phyloP scores from a whole-genome alignment of 2,113 vertebrate species.

The Macaca mulatta region DNA sequence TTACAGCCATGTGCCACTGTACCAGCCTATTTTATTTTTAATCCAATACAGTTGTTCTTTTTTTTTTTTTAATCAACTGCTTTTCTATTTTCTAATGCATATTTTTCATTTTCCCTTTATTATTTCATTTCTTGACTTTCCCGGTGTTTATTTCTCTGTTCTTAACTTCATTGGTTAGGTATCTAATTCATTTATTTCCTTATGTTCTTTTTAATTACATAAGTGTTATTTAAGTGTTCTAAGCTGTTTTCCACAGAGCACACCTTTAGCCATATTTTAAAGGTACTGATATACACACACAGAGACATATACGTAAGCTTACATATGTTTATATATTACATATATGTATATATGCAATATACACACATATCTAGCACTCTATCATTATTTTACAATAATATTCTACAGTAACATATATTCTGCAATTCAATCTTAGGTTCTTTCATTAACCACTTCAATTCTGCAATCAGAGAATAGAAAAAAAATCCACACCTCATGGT shows the following conservation, averaged over 20 bases:
- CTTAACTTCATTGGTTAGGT: slow-evolving; percentile 24
- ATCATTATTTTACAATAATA: background rate
- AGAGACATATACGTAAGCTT: too few species aligned
- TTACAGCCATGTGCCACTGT: too few species aligned
- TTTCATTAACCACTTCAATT: background rate
- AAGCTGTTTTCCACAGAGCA: background rate
- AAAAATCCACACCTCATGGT: background rate
- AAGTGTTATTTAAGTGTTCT: background rate
- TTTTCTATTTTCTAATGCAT: background rate
- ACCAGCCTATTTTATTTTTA: background rate
- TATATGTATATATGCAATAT: background rate
- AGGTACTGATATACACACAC: background rate
- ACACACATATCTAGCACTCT: background rate
- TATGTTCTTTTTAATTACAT: background rate
- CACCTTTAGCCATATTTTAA: background rate
- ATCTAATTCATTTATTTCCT: background rate
- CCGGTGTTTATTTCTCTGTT: background rate
- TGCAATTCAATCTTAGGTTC: background rate
- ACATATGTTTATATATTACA: background rate
- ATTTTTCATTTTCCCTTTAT: background rate
- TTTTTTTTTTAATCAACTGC: background rate
- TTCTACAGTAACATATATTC: background rate
- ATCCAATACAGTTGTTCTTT: background rate
- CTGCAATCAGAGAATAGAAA: background rate
- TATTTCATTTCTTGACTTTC: slow-evolving; percentile 9